phyloP scores from a whole-genome alignment of 2,888 invertebrate species.

The Drosophila anomalipes region DNA sequence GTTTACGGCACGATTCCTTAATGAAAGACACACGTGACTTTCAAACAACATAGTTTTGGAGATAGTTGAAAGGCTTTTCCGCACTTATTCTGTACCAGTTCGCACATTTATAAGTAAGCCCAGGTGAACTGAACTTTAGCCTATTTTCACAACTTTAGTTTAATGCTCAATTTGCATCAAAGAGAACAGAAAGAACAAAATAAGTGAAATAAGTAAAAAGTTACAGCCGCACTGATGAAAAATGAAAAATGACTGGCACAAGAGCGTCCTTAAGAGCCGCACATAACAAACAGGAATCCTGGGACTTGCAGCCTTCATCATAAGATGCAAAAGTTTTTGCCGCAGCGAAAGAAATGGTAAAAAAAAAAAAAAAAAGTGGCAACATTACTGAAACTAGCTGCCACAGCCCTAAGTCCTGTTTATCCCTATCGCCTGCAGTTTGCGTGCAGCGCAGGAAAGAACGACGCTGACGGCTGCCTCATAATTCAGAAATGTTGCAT shows the following conservation, averaged over 20 bases:
- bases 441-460: conserved; percentile 60
- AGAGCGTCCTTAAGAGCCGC: conserved; percentile 34
- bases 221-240: conserved; percentile 57
- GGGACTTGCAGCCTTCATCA: conserved; percentile 54
- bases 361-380: conserved; percentile 13
- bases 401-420: conserved; percentile 22
- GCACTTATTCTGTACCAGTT: background rate
- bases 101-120: conserved; percentile 27
- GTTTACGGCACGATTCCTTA: conserved; percentile 23
- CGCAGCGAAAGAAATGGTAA: background rate
- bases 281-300: conserved; percentile 42
- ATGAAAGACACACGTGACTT: conserved; percentile 25
- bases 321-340: conserved; percentile 57
- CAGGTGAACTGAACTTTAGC: conserved; percentile 48
- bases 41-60: conserved; percentile 36
- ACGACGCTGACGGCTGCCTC: conserved; percentile 64
- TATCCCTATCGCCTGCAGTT: conserved; percentile 43
- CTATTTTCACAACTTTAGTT: conserved; percentile 23
- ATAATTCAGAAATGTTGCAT: conserved; percentile 65
- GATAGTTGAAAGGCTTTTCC: conserved; percentile 27
- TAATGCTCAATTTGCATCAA: conserved; percentile 63
- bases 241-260: conserved; percentile 69
- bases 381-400: conserved; percentile 26
- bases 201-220: conserved; percentile 9
- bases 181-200: conserved; percentile 16